phyloP scores from a whole-genome alignment of 1,140 invertebrate species.

The Ylistrum balloti region DNA sequence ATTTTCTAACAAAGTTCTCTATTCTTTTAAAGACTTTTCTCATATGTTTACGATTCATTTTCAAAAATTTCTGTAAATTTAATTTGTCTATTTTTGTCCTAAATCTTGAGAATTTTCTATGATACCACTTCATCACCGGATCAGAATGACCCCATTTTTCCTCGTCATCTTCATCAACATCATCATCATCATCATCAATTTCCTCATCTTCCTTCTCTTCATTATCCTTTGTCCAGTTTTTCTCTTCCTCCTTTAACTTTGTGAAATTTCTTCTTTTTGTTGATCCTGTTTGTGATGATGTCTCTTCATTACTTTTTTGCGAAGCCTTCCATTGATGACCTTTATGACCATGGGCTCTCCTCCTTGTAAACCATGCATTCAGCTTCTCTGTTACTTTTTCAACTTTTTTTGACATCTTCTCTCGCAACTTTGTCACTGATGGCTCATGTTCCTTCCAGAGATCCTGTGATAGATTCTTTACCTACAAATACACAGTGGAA shows the following conservation, averaged over 20 bases:
- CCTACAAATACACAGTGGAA: not conserved
- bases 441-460: constrained; percentile 24
- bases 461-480: not conserved
- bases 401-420: not conserved
- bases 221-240: not conserved
- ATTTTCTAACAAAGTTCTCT: not conserved
- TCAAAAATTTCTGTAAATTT: not conserved
- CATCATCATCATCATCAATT: not conserved
- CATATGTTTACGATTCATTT: not conserved
- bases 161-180: not conserved
- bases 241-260: not conserved
- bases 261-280: not conserved
- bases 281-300: not conserved
- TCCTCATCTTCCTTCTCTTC: not conserved
- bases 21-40: not conserved
- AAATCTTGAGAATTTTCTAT: not conserved
- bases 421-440: not conserved
- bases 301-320: not conserved
- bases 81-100: constrained; percentile 23
- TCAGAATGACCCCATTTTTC: not conserved
- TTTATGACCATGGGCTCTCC: not conserved
- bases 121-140: not conserved
- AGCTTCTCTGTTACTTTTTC: not conserved
- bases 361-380: not conserved
- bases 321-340: not conserved